Conservation (phyloP, 1,140 invertebrate genomes). For the Panagrolaimus sp. region DNA sequence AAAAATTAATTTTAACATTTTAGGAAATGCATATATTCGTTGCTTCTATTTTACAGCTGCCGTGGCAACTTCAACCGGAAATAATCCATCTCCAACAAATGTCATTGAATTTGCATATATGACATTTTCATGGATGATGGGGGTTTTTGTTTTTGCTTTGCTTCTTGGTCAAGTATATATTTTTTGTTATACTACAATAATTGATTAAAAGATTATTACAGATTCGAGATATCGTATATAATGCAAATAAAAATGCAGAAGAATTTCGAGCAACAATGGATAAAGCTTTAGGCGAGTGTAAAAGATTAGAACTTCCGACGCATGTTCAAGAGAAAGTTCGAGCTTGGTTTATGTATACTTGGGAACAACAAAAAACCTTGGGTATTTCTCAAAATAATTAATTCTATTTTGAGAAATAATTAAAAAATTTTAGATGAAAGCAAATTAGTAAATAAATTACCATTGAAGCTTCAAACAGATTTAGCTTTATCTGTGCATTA, state of each 20-base stretch:
- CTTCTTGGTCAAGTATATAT: conserved; percentile 70
- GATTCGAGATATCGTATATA: conserved; percentile 85
- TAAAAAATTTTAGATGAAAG: conserved; percentile 71
- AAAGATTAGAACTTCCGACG: conserved; percentile 49
- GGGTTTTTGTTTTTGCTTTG: conserved; percentile 87
- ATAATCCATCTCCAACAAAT: conserved; percentile 84
- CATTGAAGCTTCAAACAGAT: conserved; percentile 82
- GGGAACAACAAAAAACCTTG: conserved; percentile 81
- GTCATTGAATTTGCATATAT: conserved; percentile 82
- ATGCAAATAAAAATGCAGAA: conserved; percentile 75
- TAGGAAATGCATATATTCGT: conserved; percentile 69
- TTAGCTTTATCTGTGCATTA: conserved; percentile 75
- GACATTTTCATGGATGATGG: conserved; percentile 78
- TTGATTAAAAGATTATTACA: not conserved
- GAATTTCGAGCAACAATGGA: conserved; percentile 74
- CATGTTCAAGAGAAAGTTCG: conserved; percentile 65
- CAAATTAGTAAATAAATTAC: conserved; percentile 73
- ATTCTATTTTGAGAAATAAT: not conserved
- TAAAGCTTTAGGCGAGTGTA: conserved; percentile 54
- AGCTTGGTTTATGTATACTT: conserved; percentile 85
- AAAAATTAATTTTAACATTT: too few relatives aligned
- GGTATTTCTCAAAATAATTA: conserved; percentile 63
- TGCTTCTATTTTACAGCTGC: conserved; percentile 93
- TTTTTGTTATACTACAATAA: too few relatives aligned
- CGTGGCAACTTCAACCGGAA: conserved; percentile 88